Evolutionary conservation across 2,797 vertebrate species (phyloP).

Genomic region (Hybognathus amarus): DNA sequence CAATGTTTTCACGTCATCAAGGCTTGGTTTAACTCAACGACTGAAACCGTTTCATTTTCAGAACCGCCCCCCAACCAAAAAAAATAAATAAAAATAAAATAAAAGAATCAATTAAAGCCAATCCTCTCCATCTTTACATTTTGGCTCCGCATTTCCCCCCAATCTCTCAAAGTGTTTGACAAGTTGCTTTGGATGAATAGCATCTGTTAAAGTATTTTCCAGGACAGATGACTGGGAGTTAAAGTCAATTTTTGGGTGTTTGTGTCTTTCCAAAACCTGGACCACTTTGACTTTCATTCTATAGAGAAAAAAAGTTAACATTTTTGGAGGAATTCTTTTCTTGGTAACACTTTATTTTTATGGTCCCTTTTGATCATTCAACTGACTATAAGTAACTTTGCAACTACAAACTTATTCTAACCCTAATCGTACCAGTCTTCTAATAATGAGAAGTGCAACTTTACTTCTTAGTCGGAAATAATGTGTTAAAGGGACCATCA

Average conservation of each 20-base stretch:
- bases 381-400: too few relatives aligned
- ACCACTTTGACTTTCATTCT: background rate
- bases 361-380: too few relatives aligned
- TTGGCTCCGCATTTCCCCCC: background rate
- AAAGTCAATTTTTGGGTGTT: background rate
- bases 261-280: background rate
- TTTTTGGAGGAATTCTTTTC: too few relatives aligned
- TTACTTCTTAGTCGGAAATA: too few relatives aligned
- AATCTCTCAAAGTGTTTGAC: background rate
- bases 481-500: too few relatives aligned
- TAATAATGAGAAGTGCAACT: too few relatives aligned
- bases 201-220: constrained; percentile 26
- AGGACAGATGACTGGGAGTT: background rate
- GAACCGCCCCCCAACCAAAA: too few relatives aligned
- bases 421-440: too few relatives aligned
- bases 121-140: background rate
- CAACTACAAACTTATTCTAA: too few relatives aligned
- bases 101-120: background rate
- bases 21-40: background rate
- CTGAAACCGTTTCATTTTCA: background rate
- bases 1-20: background rate
- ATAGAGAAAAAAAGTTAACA: background rate
- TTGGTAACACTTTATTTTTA: too few relatives aligned
- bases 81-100: too few relatives aligned
- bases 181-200: background rate